phyloP scores from a whole-genome alignment of 2,888 invertebrate species.

The Scaptomyza cyrtandrae region DNA sequence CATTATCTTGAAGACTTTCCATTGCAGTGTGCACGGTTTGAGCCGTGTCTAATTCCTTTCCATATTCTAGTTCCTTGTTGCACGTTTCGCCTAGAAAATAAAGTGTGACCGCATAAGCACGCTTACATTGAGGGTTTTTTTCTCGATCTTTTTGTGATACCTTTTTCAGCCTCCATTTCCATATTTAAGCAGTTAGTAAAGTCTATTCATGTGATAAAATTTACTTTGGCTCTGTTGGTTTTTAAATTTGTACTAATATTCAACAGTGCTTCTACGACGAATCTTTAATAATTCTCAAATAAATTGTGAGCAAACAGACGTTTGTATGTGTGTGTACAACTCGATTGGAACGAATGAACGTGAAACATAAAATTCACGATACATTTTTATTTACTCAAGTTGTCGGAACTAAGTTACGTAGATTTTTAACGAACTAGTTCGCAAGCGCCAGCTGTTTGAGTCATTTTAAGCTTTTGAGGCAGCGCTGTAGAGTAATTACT shows the following conservation, averaged over 20 bases:
- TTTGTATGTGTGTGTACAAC: conserved; percentile 14
- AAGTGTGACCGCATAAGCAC: conserved; percentile 39
- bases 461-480: neutral
- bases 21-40: neutral
- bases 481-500: conserved; percentile 18
- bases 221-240: neutral
- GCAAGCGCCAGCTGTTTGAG: conserved; percentile 26
- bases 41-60: conserved; percentile 8
- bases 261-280: conserved; percentile 13
- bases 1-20: conserved; percentile 47
- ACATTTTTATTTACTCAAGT: conserved; percentile 18
- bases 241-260: neutral
- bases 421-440: conserved; percentile 11
- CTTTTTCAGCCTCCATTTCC: conserved; percentile 41
- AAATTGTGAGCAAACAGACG: conserved; percentile 26
- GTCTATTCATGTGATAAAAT: conserved; percentile 12
- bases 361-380: conserved; percentile 33
- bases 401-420: neutral
- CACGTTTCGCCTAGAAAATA: conserved; percentile 30
- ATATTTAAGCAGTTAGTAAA: conserved; percentile 18
- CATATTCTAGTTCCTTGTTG: conserved; percentile 25
- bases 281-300: conserved; percentile 28
- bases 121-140: conserved; percentile 22
- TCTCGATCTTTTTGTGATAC: conserved; percentile 33
- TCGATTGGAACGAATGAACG: conserved; percentile 32